A percentile compares a stretch with the other conserved stretches of the same genome.
These are phyloP conservation scores for Aspidapion aeneum DNA, from an alignment of 2,888 invertebrate genomes.

Conservation along the genomic window DNA sequence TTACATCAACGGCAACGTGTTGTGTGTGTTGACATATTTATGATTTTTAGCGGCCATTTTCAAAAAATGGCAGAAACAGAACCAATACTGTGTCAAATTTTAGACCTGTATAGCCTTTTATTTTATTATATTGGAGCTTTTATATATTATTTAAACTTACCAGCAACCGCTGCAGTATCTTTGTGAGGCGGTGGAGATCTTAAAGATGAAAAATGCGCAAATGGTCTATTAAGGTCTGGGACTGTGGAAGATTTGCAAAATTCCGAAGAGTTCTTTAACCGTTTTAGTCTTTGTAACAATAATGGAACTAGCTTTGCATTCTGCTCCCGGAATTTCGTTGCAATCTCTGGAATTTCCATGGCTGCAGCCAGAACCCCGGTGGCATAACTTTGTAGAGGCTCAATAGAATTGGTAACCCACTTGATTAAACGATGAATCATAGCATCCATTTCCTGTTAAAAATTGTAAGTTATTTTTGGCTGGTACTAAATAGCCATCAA, in stretches of 20 bases:
- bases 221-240: conserved; percentile 48
- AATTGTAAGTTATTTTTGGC: too few species aligned
- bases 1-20: too few species aligned
- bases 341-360: conserved; percentile 96
- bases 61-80: too few species aligned
- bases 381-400: conserved; percentile 92
- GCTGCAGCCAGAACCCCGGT: conserved; percentile 92
- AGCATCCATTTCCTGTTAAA: conserved; percentile 75
- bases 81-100: too few species aligned
- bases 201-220: conserved; percentile 51
- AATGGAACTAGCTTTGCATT: conserved; percentile 85
- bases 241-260: conserved; percentile 28
- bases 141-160: too few species aligned
- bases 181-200: conserved; percentile 35
- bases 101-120: too few species aligned
- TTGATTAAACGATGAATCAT: conserved; percentile 80
- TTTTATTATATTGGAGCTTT: too few species aligned
- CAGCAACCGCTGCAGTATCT: neutral
- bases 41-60: too few species aligned
- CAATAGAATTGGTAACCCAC: conserved; percentile 86
- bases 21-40: too few species aligned
- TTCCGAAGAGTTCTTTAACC: conserved; percentile 50
- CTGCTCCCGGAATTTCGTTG: conserved; percentile 80
- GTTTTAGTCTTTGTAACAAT: conserved; percentile 79
- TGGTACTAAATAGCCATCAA: too few species aligned